Conservation (phyloP, 2,888 invertebrate genomes). For the Synanthedon vespiformis region DNA sequence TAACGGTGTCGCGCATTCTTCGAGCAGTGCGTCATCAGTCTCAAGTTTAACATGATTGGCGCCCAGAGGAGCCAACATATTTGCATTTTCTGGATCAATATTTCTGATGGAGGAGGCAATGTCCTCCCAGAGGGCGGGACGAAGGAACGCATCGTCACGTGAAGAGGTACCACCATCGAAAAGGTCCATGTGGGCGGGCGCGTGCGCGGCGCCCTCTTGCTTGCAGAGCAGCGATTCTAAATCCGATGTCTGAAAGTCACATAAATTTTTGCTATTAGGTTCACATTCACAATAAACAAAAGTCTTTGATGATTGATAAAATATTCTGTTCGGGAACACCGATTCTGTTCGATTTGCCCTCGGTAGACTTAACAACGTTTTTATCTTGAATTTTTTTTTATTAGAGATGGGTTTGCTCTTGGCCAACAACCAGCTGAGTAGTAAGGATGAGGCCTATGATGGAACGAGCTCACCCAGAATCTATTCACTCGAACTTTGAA, state of each 20-base stretch:
- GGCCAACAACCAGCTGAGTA: too few species aligned
- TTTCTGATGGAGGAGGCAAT: slow-evolving; percentile 91
- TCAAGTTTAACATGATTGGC: slow-evolving; percentile 83
- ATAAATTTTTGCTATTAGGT: not conserved
- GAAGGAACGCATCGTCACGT: slow-evolving; percentile 87
- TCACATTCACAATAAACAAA: not conserved
- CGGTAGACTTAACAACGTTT: too few species aligned
- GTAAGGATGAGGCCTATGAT: too few species aligned
- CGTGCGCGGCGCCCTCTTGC: slow-evolving; percentile 76
- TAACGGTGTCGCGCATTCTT: slow-evolving; percentile 76
- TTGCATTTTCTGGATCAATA: slow-evolving; percentile 90
- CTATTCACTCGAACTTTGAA: too few species aligned
- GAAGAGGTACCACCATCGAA: slow-evolving; percentile 67
- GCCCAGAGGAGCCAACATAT: slow-evolving; percentile 80
- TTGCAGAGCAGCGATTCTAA: slow-evolving; percentile 84
- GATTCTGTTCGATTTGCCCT: too few species aligned
- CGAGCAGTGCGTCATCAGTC: slow-evolving; percentile 72
- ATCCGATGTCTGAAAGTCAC: slow-evolving; percentile 77
- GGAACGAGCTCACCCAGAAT: too few species aligned
- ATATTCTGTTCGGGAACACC: too few species aligned
- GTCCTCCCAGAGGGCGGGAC: slow-evolving; percentile 92
- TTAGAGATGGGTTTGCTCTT: too few species aligned
- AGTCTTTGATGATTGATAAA: not conserved
- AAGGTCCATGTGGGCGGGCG: slow-evolving; percentile 71
- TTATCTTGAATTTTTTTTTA: too few species aligned